These are phyloP conservation scores for Strigamia crassipes DNA, from an alignment of 2,888 invertebrate species.

Conservation along the genomic window DNA sequence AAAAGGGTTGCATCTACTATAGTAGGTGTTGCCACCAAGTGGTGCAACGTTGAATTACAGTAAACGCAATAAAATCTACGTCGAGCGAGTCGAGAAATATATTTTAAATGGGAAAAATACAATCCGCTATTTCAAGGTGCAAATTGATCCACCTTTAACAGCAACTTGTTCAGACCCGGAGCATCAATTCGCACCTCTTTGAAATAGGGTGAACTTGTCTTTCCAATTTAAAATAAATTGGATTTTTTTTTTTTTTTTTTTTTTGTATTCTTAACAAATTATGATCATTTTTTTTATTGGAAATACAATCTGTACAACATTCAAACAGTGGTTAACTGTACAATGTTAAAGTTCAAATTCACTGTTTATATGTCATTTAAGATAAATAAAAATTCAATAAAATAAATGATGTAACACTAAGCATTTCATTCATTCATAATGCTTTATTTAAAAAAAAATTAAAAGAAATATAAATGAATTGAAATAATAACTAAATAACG, in stretches of 20 bases:
- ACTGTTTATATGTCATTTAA: neutral
- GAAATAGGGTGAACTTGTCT: no score
- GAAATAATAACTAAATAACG: neutral
- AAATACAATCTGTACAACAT: constrained; percentile 17
- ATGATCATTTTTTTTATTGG: neutral
- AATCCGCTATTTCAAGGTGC: no score
- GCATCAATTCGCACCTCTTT: no score
- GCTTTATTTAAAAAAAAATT: neutral
- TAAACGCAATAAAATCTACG: no score
- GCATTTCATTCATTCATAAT: neutral
- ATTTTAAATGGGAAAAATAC: no score
- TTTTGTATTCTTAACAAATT: neutral
- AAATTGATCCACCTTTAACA: no score
- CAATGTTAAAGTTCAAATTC: neutral
- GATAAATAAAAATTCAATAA: neutral
- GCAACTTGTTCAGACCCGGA: no score
- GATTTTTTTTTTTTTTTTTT: neutral
- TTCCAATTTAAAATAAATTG: neutral
- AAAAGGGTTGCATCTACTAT: neutral
- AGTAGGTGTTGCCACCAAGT: neutral
- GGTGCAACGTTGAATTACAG: neutral
- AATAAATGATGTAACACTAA: neutral
- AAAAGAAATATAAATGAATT: neutral
- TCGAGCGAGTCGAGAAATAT: no score
- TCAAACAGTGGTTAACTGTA: neutral